phyloP scores from a whole-genome alignment of 2,113 vertebrate genomes.

The Pelodiscus sinensis region DNA sequence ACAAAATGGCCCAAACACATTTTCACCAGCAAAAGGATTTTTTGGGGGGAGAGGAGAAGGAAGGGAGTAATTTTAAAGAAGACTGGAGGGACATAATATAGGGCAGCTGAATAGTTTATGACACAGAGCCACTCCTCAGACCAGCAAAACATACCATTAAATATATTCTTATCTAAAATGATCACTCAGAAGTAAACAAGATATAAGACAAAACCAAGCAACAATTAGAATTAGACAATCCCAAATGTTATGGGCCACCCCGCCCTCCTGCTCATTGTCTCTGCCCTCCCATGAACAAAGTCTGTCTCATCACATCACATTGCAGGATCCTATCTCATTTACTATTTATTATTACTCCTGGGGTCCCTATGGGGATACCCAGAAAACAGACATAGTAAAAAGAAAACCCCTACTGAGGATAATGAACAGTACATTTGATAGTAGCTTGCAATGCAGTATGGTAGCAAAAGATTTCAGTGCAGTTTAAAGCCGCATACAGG shows the following conservation, averaged over 20 bases:
- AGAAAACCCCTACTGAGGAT: background rate
- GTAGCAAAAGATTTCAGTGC: background rate
- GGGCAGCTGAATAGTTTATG: background rate
- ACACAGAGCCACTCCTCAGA: background rate
- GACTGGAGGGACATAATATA: background rate
- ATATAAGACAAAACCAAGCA: background rate
- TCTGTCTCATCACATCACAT: background rate
- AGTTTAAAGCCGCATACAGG: accelerated
- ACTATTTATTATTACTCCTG: background rate
- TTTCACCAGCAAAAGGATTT: background rate
- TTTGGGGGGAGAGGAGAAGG: no score
- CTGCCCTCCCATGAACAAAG: background rate
- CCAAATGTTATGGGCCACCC: background rate
- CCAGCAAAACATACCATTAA: no score
- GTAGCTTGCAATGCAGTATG: background rate
- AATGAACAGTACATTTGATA: background rate
- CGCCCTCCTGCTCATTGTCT: background rate
- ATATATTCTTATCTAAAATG: background rate
- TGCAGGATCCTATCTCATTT: background rate
- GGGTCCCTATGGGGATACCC: background rate
- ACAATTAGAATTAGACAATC: background rate
- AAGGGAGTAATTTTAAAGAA: background rate
- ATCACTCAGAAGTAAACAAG: background rate
- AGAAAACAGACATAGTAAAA: background rate
- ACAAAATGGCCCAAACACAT: background rate